A percentile compares a stretch with the other conserved stretches of the same genome.
These are phyloP conservation scores for Heterodera filipjevi DNA, from an alignment of 2,888 invertebrate species.

Conservation along the genomic window DNA sequence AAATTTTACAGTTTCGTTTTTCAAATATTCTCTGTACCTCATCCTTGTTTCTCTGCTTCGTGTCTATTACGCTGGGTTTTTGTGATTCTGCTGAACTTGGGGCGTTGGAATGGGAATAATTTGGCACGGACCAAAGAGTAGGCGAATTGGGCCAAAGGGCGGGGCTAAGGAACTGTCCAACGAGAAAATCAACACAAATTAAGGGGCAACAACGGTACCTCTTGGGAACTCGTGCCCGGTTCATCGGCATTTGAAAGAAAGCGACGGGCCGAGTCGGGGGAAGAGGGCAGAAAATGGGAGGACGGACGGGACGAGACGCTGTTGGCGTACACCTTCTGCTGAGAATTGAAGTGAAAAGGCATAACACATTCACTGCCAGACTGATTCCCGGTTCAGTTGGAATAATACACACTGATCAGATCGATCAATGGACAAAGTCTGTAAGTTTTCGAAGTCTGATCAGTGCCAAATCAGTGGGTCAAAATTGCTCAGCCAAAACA, in stretches of 20 bases:
- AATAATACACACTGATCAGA: too few relatives aligned
- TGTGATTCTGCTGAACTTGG: constrained; percentile 19
- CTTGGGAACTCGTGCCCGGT: constrained; percentile 28
- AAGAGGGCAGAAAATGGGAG: background rate
- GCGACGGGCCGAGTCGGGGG: background rate
- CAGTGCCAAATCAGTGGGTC: too few relatives aligned
- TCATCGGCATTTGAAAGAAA: constrained; percentile 12
- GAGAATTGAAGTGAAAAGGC: too few relatives aligned
- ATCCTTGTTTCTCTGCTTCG: background rate
- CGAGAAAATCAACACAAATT: background rate
- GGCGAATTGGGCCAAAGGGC: constrained; percentile 27
- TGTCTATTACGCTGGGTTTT: constrained; percentile 7
- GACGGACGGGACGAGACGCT: background rate
- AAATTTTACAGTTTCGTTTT: background rate
- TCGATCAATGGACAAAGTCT: too few relatives aligned
- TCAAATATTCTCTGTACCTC: background rate
- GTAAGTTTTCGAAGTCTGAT: too few relatives aligned
- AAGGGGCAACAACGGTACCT: constrained; percentile 2
- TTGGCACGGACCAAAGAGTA: constrained; percentile 14
- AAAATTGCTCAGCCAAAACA: background rate
- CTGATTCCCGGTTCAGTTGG: too few relatives aligned
- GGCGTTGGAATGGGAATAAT: constrained; percentile 22
- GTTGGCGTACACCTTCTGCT: background rate
- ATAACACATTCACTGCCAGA: background rate
- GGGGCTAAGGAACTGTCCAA: constrained; percentile 16